Evolutionary conservation across 2,888 invertebrate genomes (phyloP), one percentile per base, ranked within the genome.

Genomic region (Ophion slaviceki): DNA sequence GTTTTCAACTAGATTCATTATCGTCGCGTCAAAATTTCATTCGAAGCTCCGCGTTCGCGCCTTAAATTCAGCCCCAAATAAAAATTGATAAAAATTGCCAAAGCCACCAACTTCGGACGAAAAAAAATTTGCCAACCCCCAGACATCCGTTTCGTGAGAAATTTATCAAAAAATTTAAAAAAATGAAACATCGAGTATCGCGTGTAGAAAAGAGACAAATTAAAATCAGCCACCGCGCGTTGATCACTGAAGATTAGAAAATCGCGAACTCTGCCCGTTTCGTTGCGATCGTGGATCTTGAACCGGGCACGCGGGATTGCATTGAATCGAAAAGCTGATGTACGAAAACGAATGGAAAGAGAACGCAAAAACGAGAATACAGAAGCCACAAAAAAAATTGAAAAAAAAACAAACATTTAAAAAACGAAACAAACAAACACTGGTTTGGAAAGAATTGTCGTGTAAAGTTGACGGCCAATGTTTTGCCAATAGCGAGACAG

Each of bases 401-500:
- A 47, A 71, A 71, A 71, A 88, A 89, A 88, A 86, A 88, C 85
- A 87, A 89, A 87, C 80, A 88, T 89, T 88, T 87, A 71, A 87
- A 89, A 89, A 88, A 86, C 90, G 47, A 47, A 47, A 90, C 88
- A 87, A 86, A 88, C 85, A 85, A 86, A 78, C 85, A 89, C 87
- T 89, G 89, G 87, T 86, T 88, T 89, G 90, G 88, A 87, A 91
- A 90, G 88, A 89, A 89, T 88, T 91, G 93, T 95, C 95, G 89
- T 94, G 96, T 96, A 90, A 81, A 91, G 90, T 94, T 93, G 93
- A 94, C 95, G 95, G 95, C 96, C 96, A 96, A 96, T 96, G 96
- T 96, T 96, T 96, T 94, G 94, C 94, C 94, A 95, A 95, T 97
- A 98, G 98, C 97, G 98, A 96, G 98, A 98, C 96, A 97, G 97